A percentile compares a stretch with the other conserved stretches of the same genome.
Conservation (phyloP, 37 sponge, comb jelly and placozoan species). For the Oopsacas minuta region DNA sequence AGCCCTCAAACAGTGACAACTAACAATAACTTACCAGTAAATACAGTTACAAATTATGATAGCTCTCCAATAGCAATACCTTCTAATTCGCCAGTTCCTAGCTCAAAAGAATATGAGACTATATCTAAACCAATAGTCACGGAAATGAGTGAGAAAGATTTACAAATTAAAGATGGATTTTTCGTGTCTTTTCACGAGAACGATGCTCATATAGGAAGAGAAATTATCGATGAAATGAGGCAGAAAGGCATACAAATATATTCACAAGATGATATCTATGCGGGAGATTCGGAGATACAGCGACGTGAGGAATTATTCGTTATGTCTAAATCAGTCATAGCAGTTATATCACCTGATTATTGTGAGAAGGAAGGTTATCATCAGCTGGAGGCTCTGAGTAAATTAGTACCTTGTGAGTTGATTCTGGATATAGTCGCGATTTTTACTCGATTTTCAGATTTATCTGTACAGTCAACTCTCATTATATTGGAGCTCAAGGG, state of each 20-base stretch:
- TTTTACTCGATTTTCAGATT: too few species aligned
- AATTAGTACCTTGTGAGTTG: not conserved
- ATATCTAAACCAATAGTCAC: too few species aligned
- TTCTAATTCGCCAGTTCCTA: too few species aligned
- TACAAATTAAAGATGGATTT: not conserved
- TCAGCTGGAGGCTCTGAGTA: not conserved
- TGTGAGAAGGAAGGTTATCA: not conserved
- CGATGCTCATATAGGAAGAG: not conserved
- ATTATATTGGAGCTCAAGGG: too few species aligned
- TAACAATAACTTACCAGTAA: too few species aligned
- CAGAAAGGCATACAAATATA: not conserved
- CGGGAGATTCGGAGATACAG: not conserved
- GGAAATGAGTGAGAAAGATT: too few species aligned
- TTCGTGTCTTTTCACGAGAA: not conserved
- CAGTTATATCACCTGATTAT: not conserved
- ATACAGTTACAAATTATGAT: too few species aligned
- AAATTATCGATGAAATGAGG: not conserved
- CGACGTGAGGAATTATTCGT: not conserved
- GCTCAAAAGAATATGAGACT: too few species aligned
- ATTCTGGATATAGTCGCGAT: not conserved
- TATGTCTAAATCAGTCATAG: not conserved
- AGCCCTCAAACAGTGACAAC: too few species aligned
- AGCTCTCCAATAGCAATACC: too few species aligned
- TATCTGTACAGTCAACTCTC: too few species aligned
- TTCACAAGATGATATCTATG: not conserved